Evolutionary conservation across 1,140 invertebrate species (phyloP), one percentile per base, ranked within the genome.

Genomic region (Neodiprion virginianus): DNA sequence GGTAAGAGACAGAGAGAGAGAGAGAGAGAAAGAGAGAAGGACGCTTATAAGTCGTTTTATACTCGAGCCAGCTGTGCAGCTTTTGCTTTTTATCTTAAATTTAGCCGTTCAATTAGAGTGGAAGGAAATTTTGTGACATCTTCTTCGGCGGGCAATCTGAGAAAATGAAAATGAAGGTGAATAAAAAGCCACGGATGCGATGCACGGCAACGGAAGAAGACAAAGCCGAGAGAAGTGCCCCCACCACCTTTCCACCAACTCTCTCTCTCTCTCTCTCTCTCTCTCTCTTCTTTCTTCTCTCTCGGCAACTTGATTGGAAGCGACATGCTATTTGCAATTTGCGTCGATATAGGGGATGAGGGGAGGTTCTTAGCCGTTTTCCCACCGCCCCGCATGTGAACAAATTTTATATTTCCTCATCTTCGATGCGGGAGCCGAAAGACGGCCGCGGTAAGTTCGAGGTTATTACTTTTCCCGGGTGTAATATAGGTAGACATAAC

Each of bases 241-340:
- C 4, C 53, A 14, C 11, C n/a, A 4, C 11, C 53, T 61, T 8
- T 61, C 11, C 53, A 7, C 53, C 53, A 40, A 40, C 28, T 61
- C 53, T 61, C n/a, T 8, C 53, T 17, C n/a, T 61, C 28, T 40
- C 53, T 61, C 53, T 61, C n/a, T 4, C 53, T 61, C n/a, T 61
- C n/a, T 61, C 53, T 61, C 53, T 61, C 53, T 61, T 14, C 0
- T 1, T 61, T 8, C 7, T 61, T 61, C 11, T 61, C 11, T 12
- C 53, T 61, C 11, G 28, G n/a, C 11, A 61, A 61, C 73, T 79
- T 84, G 83, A 85, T 84, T 85, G 83, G 83, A 83, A 83, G 83
- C 81, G 82, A 81, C 82, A 83, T 82, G 80, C 83, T 83, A 82
- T 81, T 78, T 78, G 78, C 79, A 81, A 84, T 84, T 84, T 83